Conservation (phyloP, 2,797 vertebrate genomes). For the Onychomys arenicola region DNA sequence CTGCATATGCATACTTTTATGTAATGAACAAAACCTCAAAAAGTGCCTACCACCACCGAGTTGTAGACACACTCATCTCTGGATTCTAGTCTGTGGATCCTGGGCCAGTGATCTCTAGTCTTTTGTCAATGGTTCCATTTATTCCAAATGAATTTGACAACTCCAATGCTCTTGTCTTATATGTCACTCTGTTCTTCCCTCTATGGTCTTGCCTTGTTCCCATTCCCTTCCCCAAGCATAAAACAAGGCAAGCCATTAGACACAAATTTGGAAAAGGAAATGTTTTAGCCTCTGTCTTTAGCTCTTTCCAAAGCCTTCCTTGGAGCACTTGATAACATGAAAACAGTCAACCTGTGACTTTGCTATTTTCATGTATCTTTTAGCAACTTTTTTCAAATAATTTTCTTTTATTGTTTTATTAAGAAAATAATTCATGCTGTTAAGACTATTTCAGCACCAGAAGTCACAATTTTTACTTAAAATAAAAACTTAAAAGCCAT, state of each 20-base stretch:
- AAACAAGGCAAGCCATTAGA: not conserved
- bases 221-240: not conserved
- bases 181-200: not conserved
- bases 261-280: constrained; percentile 27
- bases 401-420: constrained; percentile 32
- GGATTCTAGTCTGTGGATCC: not conserved
- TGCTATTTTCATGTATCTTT: not conserved
- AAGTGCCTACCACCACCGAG: not conserved
- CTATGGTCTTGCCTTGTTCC: not conserved
- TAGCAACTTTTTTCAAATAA: not conserved
- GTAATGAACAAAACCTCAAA: not conserved
- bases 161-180: not conserved
- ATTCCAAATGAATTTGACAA: not conserved
- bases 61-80: not conserved
- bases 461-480: constrained; percentile 54
- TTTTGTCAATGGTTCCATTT: not conserved
- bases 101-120: not conserved
- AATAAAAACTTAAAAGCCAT: constrained; percentile 28
- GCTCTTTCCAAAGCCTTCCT: not conserved
- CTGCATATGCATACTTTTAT: not conserved
- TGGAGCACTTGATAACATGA: constrained; percentile 1
- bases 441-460: constrained; percentile 14
- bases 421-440: constrained; percentile 3
- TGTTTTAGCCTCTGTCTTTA: not conserved
- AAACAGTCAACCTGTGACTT: constrained; percentile 7